These are phyloP conservation scores for Amorpha juglandis DNA, from an alignment of 2,888 invertebrate species.

Conservation along the genomic window DNA sequence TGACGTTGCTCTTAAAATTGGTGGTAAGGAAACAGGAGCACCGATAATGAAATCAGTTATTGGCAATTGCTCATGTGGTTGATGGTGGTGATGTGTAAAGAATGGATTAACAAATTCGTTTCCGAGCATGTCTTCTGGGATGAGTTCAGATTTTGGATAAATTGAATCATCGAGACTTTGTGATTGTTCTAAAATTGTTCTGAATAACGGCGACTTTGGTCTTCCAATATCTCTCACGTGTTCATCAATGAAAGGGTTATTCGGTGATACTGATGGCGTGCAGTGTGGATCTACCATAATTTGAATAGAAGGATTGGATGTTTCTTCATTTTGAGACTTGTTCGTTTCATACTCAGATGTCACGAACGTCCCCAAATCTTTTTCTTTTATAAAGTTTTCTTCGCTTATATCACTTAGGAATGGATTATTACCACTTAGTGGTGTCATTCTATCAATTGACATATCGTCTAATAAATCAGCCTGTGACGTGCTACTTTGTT, in stretches of 20 bases:
- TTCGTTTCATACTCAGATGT: conserved; percentile 72
- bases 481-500: conserved; percentile 40
- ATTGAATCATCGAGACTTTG: conserved; percentile 57
- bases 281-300: conserved; percentile 56
- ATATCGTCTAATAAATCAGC: conserved; percentile 51
- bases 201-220: conserved; percentile 74
- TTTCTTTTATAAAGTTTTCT: conserved; percentile 58
- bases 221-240: conserved; percentile 53
- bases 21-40: conserved; percentile 79
- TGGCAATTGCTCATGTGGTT: conserved; percentile 49
- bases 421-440: conserved; percentile 59
- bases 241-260: conserved; percentile 60
- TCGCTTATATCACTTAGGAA: conserved; percentile 61
- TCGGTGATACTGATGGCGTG: conserved; percentile 46
- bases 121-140: conserved; percentile 52
- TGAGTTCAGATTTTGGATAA: conserved; percentile 48
- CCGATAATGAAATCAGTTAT: conserved; percentile 79
- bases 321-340: conserved; percentile 70
- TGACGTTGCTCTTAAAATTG: conserved; percentile 61
- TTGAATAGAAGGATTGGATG: conserved; percentile 53
- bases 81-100: conserved; percentile 59
- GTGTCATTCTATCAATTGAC: conserved; percentile 50
- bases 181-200: conserved; percentile 66
- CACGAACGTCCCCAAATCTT: conserved; percentile 63
- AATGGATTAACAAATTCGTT: conserved; percentile 74